A percentile compares a stretch with the other conserved stretches of the same genome.
These are phyloP conservation scores for Tetramorium alpestre DNA, from an alignment of 1,140 invertebrate genomes.

Conservation along the genomic window DNA sequence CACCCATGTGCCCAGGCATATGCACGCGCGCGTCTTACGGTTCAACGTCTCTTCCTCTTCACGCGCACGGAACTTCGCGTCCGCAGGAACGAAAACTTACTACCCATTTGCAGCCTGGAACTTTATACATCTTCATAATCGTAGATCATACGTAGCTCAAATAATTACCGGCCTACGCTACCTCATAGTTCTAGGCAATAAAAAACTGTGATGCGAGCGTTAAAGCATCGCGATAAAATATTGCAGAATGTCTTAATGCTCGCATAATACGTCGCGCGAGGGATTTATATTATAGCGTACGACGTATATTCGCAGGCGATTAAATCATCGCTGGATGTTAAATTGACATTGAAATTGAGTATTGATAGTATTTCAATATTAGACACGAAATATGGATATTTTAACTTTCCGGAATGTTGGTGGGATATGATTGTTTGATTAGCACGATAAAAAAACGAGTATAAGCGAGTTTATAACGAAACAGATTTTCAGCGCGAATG, in stretches of 20 bases:
- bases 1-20: conserved; percentile 1
- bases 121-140: conserved; percentile 44
- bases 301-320: background rate
- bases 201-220: background rate
- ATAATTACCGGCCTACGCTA: conserved; percentile 11
- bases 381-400: background rate
- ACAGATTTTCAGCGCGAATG: background rate
- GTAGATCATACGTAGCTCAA: conserved; percentile 30
- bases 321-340: background rate
- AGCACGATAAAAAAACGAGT: background rate
- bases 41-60: background rate
- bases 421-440: background rate
- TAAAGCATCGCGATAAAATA: conserved; percentile 13
- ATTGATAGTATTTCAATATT: background rate
- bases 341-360: background rate
- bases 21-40: conserved; percentile 25
- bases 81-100: background rate
- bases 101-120: background rate
- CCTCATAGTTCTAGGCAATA: background rate
- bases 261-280: background rate
- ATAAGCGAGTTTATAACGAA: background rate
- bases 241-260: conserved; percentile 14
- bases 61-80: background rate
- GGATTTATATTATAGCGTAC: conserved; percentile 4
- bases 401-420: background rate